These are phyloP conservation scores for Microctonus aethiopoides DNA, from an alignment of 2,888 invertebrate genomes.

Conservation along the genomic window DNA sequence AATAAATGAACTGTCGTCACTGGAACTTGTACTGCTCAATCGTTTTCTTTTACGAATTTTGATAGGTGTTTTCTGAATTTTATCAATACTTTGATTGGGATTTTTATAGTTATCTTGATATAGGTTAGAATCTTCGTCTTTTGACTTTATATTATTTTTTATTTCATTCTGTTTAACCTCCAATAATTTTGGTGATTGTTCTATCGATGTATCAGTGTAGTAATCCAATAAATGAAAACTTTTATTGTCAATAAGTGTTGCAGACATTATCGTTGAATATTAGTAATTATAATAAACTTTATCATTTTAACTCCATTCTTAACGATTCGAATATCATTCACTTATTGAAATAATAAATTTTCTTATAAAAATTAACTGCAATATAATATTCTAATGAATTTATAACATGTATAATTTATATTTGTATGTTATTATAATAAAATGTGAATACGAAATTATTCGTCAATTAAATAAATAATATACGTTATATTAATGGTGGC, in stretches of 20 bases:
- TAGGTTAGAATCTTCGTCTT: neutral
- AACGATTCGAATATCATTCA: no score
- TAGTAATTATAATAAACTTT: no score
- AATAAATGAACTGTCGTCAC: conserved; percentile 28
- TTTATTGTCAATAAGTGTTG: neutral
- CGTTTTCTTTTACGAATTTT: conserved; percentile 19
- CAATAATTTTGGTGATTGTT: neutral
- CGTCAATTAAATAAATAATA: no score
- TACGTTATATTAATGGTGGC: neutral
- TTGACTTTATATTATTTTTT: neutral
- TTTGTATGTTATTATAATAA: no score
- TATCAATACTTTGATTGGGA: neutral
- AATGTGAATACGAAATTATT: no score
- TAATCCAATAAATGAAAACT: neutral
- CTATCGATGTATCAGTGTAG: neutral
- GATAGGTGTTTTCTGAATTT: neutral
- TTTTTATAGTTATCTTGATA: neutral
- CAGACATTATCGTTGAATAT: neutral
- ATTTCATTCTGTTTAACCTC: neutral
- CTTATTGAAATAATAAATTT: no score
- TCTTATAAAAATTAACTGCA: no score
- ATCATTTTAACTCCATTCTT: no score
- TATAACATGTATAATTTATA: no score
- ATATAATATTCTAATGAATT: no score
- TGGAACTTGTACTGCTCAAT: conserved; percentile 22